phyloP scores from a whole-genome alignment of 2,888 invertebrate species.

The Dinocampus coccinellae region DNA sequence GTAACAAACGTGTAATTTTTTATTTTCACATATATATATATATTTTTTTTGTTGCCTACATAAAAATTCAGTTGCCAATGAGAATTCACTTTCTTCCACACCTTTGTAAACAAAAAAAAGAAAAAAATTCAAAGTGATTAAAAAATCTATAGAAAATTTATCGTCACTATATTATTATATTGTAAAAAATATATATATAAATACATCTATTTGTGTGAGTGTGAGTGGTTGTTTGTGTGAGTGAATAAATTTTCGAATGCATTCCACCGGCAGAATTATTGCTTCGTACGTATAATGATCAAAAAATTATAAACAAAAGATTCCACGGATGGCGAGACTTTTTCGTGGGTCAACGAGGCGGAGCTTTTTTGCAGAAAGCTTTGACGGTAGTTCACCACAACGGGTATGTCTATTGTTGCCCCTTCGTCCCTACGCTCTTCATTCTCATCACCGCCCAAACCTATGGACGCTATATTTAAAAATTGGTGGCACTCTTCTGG shows the following conservation, averaged over 20 bases:
- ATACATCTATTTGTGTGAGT: not conserved
- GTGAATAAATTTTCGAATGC: conserved; percentile 65
- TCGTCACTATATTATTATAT: too few relatives aligned
- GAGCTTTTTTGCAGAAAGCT: conserved; percentile 61
- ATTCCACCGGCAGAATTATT: conserved; percentile 51
- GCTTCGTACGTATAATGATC: conserved; percentile 63
- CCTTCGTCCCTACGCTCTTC: conserved; percentile 2
- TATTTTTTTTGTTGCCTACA: not conserved
- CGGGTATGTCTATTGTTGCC: conserved; percentile 36
- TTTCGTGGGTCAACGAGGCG: conserved; percentile 68
- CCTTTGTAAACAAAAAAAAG: too few relatives aligned
- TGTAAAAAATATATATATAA: not conserved
- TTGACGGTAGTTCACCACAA: conserved; percentile 57
- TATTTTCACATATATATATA: not conserved
- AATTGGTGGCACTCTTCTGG: conserved; percentile 67
- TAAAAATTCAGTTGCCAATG: not conserved
- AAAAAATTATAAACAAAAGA: conserved; percentile 70
- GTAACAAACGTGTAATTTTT: not conserved
- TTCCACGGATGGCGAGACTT: conserved; percentile 69
- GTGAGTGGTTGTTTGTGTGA: conserved; percentile 27
- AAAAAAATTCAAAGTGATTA: not conserved
- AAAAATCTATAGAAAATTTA: too few relatives aligned
- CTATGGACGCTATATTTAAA: conserved; percentile 67
- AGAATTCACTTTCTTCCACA: too few relatives aligned
- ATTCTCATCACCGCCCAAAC: conserved; percentile 55